phyloP scores from a whole-genome alignment of 2,113 vertebrate genomes.

The Telmatochromis bifrenatus region DNA sequence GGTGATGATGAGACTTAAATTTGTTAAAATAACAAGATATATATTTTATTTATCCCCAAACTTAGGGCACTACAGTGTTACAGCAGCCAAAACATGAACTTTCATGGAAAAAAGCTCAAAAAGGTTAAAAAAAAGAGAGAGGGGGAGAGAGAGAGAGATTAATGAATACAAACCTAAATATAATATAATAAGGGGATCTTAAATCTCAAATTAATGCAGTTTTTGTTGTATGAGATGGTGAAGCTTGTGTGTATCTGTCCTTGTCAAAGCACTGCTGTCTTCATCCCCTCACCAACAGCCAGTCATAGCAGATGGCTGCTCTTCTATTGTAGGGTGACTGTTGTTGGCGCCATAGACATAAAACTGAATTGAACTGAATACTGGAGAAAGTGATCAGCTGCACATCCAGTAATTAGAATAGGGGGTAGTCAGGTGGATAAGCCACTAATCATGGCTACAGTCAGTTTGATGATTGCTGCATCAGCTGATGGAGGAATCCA shows the following conservation, averaged over 20 bases:
- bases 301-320: neutral
- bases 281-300: neutral
- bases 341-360: neutral
- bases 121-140: neutral
- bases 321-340: neutral
- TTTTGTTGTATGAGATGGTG: neutral
- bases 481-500: neutral
- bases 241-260: neutral
- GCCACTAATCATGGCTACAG: neutral
- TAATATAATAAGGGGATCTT: neutral
- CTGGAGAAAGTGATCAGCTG: neutral
- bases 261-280: neutral
- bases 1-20: neutral
- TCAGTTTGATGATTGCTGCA: neutral
- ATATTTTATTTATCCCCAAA: neutral
- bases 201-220: neutral
- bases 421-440: neutral
- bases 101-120: neutral
- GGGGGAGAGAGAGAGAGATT: neutral
- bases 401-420: neutral
- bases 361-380: neutral
- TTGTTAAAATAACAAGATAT: neutral
- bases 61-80: neutral
- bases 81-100: neutral
- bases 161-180: neutral